Evolutionary conservation across 2,113 vertebrate species (phyloP).

Genomic region (Leptobrachium leishanense): DNA sequence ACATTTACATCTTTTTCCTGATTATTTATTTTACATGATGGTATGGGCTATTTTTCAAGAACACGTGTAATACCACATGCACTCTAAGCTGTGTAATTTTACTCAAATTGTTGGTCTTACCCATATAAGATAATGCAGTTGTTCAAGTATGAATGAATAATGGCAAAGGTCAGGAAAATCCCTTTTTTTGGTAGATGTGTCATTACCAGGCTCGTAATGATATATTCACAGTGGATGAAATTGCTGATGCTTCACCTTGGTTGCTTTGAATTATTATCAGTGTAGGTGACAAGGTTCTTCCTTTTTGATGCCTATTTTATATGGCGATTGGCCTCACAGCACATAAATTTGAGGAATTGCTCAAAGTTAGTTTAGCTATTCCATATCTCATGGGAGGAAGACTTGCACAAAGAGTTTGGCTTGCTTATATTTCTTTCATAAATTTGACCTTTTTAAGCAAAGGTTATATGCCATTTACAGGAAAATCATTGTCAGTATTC

Average conservation of each 20-base stretch:
- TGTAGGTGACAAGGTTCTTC: slow-evolving; percentile 68
- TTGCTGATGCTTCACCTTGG: slow-evolving; percentile 71
- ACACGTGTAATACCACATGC: too few relatives aligned
- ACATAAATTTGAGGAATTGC: slow-evolving; percentile 71
- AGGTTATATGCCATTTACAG: slow-evolving; percentile 49
- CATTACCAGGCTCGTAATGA: slow-evolving; percentile 68
- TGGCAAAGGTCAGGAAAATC: slow-evolving; percentile 71
- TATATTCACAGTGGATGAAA: slow-evolving; percentile 67
- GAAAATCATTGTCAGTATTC: slow-evolving; percentile 38
- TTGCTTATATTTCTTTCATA: slow-evolving; percentile 66
- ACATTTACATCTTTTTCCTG: too few relatives aligned
- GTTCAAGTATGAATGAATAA: slow-evolving; percentile 62
- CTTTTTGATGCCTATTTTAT: slow-evolving; percentile 75
- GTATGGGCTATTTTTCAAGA: too few relatives aligned
- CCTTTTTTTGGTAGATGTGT: slow-evolving; percentile 66
- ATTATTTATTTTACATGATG: too few relatives aligned
- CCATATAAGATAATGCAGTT: not conserved
- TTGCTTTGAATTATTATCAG: slow-evolving; percentile 72
- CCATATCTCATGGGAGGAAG: slow-evolving; percentile 64
- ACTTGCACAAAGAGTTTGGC: slow-evolving; percentile 51
- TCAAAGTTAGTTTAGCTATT: slow-evolving; percentile 64
- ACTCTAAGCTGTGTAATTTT: not conserved
- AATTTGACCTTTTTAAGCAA: slow-evolving; percentile 51
- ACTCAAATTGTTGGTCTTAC: not conserved
- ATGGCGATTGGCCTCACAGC: slow-evolving; percentile 68